Evolutionary conservation across 2,888 invertebrate genomes (phyloP).

Genomic region (Hypomecis atomaria): DNA sequence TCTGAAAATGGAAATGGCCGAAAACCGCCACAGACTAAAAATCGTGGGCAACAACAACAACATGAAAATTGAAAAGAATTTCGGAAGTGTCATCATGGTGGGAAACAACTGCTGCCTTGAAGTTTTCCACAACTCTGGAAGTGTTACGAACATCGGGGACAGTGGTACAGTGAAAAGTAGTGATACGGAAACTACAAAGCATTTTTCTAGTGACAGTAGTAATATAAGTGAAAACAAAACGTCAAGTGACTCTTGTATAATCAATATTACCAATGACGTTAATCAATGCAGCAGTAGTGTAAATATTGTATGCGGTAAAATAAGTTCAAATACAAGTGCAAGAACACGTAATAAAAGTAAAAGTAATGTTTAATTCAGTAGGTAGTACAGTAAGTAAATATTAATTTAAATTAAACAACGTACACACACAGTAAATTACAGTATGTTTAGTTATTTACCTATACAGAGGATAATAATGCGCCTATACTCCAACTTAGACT

Average conservation of each 20-base stretch:
- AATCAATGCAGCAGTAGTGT: background rate
- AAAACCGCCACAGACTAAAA: slow-evolving; percentile 53
- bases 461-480: no score
- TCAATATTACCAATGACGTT: slow-evolving; percentile 5
- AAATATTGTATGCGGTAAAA: background rate
- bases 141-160: slow-evolving; percentile 48
- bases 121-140: slow-evolving; percentile 54
- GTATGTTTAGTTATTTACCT: no score
- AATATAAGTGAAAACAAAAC: background rate
- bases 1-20: slow-evolving; percentile 53
- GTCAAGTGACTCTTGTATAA: slow-evolving; percentile 6
- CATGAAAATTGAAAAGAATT: slow-evolving; percentile 55
- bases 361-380: background rate
- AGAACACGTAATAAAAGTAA: background rate
- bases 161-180: slow-evolving; percentile 11
- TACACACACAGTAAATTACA: no score
- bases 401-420: background rate
- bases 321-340: background rate
- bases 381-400: background rate
- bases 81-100: slow-evolving; percentile 53
- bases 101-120: slow-evolving; percentile 54
- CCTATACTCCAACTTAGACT: no score
- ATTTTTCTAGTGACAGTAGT: background rate
- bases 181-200: background rate
- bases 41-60: slow-evolving; percentile 58